Conservation (phyloP, 2,888 invertebrate species). For the Poecilobothrus nobilitatus region DNA sequence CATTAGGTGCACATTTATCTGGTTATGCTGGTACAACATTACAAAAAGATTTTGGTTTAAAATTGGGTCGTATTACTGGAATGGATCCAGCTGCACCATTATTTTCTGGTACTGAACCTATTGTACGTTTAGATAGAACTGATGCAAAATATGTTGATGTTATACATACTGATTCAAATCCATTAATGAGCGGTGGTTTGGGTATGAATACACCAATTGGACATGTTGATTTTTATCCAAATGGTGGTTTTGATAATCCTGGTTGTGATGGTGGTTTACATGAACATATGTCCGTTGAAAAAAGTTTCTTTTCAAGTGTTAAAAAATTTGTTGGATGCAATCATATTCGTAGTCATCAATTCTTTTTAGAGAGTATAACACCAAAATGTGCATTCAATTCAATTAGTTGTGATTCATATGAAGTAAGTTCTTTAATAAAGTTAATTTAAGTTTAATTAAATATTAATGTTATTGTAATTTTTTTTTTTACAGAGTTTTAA, state of each 20-base stretch:
- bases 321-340: slow-evolving; percentile 63
- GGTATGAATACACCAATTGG: slow-evolving; percentile 76
- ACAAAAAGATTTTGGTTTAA: slow-evolving; percentile 58
- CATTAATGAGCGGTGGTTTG: slow-evolving; percentile 65
- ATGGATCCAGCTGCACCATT: slow-evolving; percentile 90
- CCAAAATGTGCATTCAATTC: slow-evolving; percentile 67
- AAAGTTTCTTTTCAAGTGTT: slow-evolving; percentile 54
- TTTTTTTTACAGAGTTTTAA: slow-evolving; percentile 53
- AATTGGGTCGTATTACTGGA: slow-evolving; percentile 72
- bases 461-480: neutral
- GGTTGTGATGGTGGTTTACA: slow-evolving; percentile 55
- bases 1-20: slow-evolving; percentile 73
- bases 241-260: slow-evolving; percentile 75
- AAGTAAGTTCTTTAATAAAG: slow-evolving; percentile 44
- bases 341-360: slow-evolving; percentile 76
- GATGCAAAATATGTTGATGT: slow-evolving; percentile 86
- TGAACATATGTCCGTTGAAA: slow-evolving; percentile 54
- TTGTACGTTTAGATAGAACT: slow-evolving; percentile 73
- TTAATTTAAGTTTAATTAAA: neutral
- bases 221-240: slow-evolving; percentile 87
- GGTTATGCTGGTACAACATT: slow-evolving; percentile 76
- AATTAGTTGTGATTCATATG: slow-evolving; percentile 70
- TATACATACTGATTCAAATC: slow-evolving; percentile 78
- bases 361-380: slow-evolving; percentile 75
- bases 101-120: slow-evolving; percentile 69